phyloP scores from a whole-genome alignment of 2,113 vertebrate genomes.

The Callospermophilus lateralis region DNA sequence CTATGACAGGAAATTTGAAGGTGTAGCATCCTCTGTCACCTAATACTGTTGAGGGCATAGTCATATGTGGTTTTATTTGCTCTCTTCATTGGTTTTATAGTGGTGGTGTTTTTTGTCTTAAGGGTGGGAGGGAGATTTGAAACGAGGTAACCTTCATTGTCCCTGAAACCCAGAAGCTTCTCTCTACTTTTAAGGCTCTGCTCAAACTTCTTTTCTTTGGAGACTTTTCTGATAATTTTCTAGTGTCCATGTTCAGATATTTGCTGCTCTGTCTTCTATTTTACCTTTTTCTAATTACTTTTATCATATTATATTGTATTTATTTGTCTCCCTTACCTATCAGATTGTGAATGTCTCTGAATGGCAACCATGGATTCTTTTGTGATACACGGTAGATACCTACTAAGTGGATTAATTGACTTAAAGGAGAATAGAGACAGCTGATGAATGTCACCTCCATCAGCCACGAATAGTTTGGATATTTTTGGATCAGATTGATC shows the following conservation, averaged over 20 bases:
- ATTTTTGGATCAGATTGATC: constrained; percentile 32
- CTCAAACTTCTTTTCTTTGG: constrained; percentile 17
- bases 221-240: background rate
- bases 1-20: background rate
- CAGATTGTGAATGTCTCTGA: background rate
- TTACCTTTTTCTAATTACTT: background rate
- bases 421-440: constrained; percentile 20
- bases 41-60: background rate
- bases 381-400: background rate
- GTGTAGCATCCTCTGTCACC: background rate
- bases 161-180: background rate
- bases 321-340: background rate
- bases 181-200: background rate
- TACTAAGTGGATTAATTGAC: background rate
- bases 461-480: background rate
- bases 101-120: background rate
- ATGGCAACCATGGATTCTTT: background rate
- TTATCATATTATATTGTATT: background rate
- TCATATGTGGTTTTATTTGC: background rate
- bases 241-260: background rate
- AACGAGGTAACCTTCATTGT: background rate
- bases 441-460: background rate
- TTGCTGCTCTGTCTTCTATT: background rate
- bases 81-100: constrained; percentile 9
- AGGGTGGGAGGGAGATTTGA: background rate